Evolutionary conservation across 2,797 vertebrate genomes (phyloP).

Genomic region (Myiotriccus ornatus): DNA sequence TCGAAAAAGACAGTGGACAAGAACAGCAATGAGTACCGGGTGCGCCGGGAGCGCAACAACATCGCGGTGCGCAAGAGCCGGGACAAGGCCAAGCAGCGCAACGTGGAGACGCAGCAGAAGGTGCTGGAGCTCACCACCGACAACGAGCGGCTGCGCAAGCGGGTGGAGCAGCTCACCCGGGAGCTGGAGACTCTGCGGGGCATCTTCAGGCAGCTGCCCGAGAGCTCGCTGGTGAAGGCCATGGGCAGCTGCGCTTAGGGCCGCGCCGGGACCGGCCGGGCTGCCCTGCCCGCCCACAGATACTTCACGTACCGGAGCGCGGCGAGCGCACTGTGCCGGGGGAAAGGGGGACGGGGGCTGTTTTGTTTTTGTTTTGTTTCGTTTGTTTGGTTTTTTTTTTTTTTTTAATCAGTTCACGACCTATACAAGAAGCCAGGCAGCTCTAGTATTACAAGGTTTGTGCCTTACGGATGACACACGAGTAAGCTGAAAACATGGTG

Average conservation of each 20-base stretch:
- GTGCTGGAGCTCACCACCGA: slow-evolving; percentile 91
- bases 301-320: not conserved
- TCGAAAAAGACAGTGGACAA: slow-evolving; percentile 93
- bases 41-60: slow-evolving; percentile 96
- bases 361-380: not conserved
- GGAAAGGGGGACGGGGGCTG: not conserved
- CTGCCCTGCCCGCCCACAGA: not conserved
- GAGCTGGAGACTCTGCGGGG: slow-evolving; percentile 95
- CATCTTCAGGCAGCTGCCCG: slow-evolving; percentile 95
- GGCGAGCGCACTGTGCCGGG: not conserved
- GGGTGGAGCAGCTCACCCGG: slow-evolving; percentile 93
- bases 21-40: slow-evolving; percentile 91
- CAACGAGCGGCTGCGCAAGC: slow-evolving; percentile 92
- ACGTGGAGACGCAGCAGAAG: slow-evolving; percentile 96
- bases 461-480: slow-evolving; percentile 72
- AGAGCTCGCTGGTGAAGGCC: slow-evolving; percentile 90
- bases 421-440: slow-evolving; percentile 51
- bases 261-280: not conserved
- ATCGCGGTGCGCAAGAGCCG: slow-evolving; percentile 96
- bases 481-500: slow-evolving; percentile 57
- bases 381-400: not conserved
- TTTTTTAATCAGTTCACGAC: not conserved
- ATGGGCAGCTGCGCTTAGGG: slow-evolving; percentile 88
- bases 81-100: slow-evolving; percentile 98
- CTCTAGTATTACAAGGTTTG: slow-evolving; percentile 67